Conservation (phyloP, 2,797 vertebrate genomes). For the Pseudotriccus pelzelni region DNA sequence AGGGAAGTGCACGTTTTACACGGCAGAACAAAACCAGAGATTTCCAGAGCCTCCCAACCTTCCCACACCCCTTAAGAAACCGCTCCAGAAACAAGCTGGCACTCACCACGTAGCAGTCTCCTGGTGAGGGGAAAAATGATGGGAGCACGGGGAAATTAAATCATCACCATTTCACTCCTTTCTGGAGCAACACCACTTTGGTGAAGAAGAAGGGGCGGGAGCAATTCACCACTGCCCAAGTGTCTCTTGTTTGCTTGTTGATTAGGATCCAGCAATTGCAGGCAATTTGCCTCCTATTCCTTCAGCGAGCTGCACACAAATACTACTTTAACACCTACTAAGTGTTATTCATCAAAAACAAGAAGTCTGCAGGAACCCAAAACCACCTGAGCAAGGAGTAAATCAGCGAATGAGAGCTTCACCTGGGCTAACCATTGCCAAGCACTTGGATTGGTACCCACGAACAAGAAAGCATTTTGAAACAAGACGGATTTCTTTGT, state of each 20-base stretch:
- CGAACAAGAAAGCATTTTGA: neutral
- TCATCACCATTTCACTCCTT: neutral
- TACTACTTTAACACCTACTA: conserved; percentile 40
- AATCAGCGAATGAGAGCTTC: neutral
- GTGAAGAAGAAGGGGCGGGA: neutral
- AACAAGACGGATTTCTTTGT: conserved; percentile 28
- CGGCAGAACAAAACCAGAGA: neutral
- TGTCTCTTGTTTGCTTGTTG: conserved; percentile 3
- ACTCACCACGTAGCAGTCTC: neutral
- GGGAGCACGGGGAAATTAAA: neutral
- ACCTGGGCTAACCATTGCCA: neutral
- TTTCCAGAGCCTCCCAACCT: neutral
- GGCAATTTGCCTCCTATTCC: conserved; percentile 30
- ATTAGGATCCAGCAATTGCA: conserved; percentile 12
- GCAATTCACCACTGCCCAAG: neutral
- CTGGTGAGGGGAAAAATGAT: neutral
- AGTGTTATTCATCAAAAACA: conserved; percentile 49
- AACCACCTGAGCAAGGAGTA: conserved; percentile 8
- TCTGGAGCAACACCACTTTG: neutral
- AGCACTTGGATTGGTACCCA: neutral
- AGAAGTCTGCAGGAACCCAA: neutral
- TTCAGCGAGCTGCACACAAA: conserved; percentile 36
- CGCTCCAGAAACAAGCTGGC: neutral
- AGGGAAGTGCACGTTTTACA: neutral
- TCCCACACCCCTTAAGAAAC: neutral